These are phyloP conservation scores for Protodeltote pygarga DNA, from an alignment of 2,888 invertebrate genomes.

Conservation along the genomic window DNA sequence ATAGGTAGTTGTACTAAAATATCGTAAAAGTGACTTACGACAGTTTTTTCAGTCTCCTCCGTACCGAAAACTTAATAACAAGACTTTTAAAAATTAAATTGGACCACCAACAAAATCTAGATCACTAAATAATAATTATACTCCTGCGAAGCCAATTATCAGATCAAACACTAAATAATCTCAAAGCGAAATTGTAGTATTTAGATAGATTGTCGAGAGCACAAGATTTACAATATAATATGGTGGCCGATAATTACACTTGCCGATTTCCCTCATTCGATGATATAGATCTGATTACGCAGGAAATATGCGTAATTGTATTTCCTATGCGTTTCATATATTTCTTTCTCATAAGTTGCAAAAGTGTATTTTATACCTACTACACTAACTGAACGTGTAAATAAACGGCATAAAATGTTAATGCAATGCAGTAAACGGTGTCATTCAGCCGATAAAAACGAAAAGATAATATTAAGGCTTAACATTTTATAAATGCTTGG, in stretches of 20 bases:
- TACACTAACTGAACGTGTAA: slow-evolving; percentile 6
- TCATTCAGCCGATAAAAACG: slow-evolving; percentile 19
- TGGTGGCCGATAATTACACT: slow-evolving; percentile 18
- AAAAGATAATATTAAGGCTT: slow-evolving; percentile 13
- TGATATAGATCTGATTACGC: neutral
- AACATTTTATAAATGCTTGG: slow-evolving; percentile 25
- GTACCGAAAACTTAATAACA: slow-evolving; percentile 3
- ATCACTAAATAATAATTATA: slow-evolving; percentile 4
- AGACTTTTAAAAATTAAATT: slow-evolving; percentile 6
- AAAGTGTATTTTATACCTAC: slow-evolving; percentile 8
- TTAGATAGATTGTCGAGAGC: neutral
- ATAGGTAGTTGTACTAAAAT: too few relatives aligned
- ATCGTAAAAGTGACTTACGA: slow-evolving; percentile 14
- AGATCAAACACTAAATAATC: slow-evolving; percentile 7
- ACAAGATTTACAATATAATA: slow-evolving; percentile 15
- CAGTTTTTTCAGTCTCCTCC: slow-evolving; percentile 3
- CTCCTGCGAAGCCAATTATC: slow-evolving; percentile 1
- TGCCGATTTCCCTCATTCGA: slow-evolving; percentile 19
- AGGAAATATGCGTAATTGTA: slow-evolving; percentile 29
- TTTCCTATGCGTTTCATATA: slow-evolving; percentile 22
- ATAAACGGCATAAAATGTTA: too few relatives aligned
- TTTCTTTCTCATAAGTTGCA: slow-evolving; percentile 5
- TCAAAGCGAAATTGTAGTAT: neutral
- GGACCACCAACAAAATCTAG: slow-evolving; percentile 3
- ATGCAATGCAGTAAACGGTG: slow-evolving; percentile 13